Percentiles rank a stretch among this genome's conserved stretches.
Evolutionary conservation across 2,113 vertebrate genomes (phyloP).

Genomic region (Cacatua alba): DNA sequence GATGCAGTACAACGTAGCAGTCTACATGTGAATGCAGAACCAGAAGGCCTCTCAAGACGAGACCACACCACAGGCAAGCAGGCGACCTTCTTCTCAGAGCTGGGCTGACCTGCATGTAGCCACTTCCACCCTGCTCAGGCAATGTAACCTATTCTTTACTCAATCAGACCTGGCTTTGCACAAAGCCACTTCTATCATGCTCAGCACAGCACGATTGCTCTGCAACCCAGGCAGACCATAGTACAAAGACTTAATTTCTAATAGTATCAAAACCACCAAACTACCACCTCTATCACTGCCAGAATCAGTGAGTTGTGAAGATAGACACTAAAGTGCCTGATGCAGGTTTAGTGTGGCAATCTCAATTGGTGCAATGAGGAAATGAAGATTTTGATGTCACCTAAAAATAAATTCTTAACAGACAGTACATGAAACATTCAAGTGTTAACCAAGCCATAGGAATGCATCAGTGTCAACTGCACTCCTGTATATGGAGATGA

Average conservation of each 20-base stretch:
- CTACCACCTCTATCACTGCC: neutral
- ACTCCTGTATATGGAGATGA: neutral
- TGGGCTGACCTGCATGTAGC: fast-evolving
- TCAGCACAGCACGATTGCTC: neutral
- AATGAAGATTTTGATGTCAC: neutral
- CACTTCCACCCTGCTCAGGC: neutral
- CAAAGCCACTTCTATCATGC: neutral
- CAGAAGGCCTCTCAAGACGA: neutral
- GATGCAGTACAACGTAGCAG: neutral
- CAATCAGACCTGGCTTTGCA: neutral
- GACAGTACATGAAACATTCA: neutral
- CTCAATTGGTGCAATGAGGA: neutral
- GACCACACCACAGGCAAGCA: neutral
- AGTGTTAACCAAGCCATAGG: neutral
- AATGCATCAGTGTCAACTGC: neutral
- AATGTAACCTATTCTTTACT: neutral
- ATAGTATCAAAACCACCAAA: neutral
- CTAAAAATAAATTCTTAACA: neutral
- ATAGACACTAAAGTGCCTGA: neutral
- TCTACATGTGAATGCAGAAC: neutral
- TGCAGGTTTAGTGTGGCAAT: neutral
- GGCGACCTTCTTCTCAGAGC: neutral
- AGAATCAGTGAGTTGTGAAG: neutral
- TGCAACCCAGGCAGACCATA: neutral
- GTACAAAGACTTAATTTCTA: neutral